Evolutionary conservation across 2,797 vertebrate species (phyloP).

Genomic region (Columba guinea): DNA sequence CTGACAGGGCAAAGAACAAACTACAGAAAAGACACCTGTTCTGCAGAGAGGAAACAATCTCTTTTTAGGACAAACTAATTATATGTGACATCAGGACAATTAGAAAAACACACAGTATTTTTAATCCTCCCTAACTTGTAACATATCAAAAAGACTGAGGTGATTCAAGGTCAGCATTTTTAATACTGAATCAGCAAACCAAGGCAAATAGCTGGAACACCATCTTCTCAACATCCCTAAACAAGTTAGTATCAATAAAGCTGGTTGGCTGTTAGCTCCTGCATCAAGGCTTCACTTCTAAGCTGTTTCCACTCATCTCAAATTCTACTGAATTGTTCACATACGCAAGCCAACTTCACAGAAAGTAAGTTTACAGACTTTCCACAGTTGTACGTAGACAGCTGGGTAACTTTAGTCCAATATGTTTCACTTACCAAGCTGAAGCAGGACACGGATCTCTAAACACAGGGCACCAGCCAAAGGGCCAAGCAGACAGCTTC

Average conservation of each 20-base stretch:
- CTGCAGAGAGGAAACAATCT: neutral
- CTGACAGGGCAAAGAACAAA: neutral
- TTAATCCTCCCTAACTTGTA: neutral
- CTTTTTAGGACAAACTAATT: neutral
- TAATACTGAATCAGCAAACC: neutral
- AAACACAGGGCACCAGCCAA: neutral
- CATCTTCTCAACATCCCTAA: neutral
- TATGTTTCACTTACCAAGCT: neutral
- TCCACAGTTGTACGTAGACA: neutral
- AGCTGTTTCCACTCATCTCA: neutral
- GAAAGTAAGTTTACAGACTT: neutral
- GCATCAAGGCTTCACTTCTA: neutral
- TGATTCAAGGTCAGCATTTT: neutral
- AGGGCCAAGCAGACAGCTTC: neutral
- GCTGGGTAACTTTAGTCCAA: neutral
- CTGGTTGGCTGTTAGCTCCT: neutral
- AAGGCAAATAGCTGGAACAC: neutral
- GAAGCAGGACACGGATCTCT: neutral
- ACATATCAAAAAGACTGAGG: neutral
- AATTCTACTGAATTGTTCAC: neutral
- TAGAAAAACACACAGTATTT: neutral
- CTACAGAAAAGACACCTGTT: accelerated
- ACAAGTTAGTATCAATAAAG: neutral
- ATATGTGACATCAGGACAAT: accelerated
- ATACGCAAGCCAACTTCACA: neutral